Evolutionary conservation across 2,797 vertebrate species (phyloP).

Genomic region (Oophaga sylvatica): DNA sequence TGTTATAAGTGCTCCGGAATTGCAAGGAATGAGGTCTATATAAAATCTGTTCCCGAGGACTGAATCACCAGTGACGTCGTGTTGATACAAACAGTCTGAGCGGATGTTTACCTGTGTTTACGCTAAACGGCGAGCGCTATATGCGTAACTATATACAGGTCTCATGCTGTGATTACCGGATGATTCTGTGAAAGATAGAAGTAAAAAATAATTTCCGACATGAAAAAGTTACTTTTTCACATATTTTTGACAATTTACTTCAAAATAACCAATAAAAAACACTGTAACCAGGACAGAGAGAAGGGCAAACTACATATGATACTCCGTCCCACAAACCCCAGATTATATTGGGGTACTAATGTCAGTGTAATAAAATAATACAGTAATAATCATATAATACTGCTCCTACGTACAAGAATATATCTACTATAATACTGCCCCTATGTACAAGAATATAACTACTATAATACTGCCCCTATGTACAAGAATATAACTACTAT

Average conservation of each 20-base stretch:
- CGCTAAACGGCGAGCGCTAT: not conserved
- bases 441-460: too few relatives aligned
- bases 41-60: not conserved
- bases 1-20: not conserved
- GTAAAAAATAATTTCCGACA: not conserved
- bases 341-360: too few relatives aligned
- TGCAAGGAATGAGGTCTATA: too few relatives aligned
- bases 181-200: not conserved
- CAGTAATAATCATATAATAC: too few relatives aligned
- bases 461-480: too few relatives aligned
- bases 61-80: slow-evolving; percentile 5
- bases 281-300: too few relatives aligned
- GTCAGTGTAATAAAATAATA: too few relatives aligned
- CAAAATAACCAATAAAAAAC: not conserved
- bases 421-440: not conserved
- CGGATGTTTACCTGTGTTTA: slow-evolving; percentile 50
- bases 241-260: not conserved
- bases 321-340: too few relatives aligned
- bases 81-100: slow-evolving; percentile 15
- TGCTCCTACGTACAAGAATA: not conserved
- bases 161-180: not conserved
- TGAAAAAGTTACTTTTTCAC: not conserved
- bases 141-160: not conserved
- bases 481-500: too few relatives aligned
- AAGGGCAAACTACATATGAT: too few relatives aligned